Evolutionary conservation across 2,113 vertebrate species (phyloP).

Genomic region (Catharus fuscescens): DNA sequence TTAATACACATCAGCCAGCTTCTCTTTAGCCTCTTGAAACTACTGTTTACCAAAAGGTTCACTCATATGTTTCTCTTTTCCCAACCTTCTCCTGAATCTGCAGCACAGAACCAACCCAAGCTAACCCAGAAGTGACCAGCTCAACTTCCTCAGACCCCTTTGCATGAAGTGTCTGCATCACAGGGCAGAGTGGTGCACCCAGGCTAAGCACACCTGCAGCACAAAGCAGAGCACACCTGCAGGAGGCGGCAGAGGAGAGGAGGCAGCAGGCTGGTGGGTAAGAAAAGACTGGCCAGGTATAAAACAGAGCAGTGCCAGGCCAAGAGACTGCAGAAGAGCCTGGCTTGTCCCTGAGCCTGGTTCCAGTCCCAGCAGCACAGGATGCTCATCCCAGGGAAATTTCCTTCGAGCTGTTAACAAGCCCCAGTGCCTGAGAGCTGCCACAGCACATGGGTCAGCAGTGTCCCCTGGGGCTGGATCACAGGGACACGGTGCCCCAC

Average conservation of each 20-base stretch:
- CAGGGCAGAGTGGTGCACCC: background rate
- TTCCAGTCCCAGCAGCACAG: background rate
- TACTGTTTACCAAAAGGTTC: background rate
- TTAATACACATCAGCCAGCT: background rate
- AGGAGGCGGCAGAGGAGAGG: background rate
- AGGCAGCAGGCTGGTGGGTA: background rate
- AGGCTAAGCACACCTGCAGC: background rate
- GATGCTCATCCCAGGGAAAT: background rate
- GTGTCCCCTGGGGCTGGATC: background rate
- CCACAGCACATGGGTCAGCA: background rate
- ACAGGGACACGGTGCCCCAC: fast-evolving
- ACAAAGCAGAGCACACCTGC: background rate
- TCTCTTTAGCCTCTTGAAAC: background rate
- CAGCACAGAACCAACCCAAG: background rate
- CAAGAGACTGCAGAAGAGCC: background rate
- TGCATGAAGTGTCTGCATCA: background rate
- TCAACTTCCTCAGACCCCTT: background rate
- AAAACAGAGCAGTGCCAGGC: background rate
- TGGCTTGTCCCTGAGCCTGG: background rate
- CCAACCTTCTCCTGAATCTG: background rate
- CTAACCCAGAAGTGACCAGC: background rate
- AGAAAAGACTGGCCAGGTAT: background rate
- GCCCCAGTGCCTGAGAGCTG: background rate
- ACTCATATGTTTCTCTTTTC: background rate
- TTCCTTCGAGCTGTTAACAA: background rate